Conservation (phyloP, 2,888 invertebrate genomes). For the Cenopis cana region DNA sequence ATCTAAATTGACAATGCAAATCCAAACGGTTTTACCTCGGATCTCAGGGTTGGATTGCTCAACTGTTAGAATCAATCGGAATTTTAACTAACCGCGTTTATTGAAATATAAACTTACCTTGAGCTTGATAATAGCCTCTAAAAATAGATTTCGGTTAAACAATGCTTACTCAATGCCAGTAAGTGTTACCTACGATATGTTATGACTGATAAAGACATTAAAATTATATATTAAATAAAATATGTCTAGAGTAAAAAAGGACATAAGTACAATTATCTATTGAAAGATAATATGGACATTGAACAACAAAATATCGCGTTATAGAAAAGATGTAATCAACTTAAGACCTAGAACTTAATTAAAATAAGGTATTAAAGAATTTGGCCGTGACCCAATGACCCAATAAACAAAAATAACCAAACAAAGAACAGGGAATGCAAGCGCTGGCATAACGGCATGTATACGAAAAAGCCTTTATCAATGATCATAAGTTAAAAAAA, state of each 20-base stretch:
- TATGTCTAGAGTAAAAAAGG: background rate
- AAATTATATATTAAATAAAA: background rate
- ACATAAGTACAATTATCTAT: background rate
- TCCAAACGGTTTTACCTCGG: constrained; percentile 30
- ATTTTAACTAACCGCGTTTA: constrained; percentile 39
- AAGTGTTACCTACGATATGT: background rate
- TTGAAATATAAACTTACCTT: constrained; percentile 19
- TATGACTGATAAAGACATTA: background rate
- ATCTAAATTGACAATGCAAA: constrained; percentile 40
- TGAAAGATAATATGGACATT: background rate
- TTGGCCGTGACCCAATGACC: too few relatives aligned
- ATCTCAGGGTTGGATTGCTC: constrained; percentile 38
- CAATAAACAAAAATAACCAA: background rate
- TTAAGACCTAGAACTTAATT: background rate
- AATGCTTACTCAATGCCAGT: constrained; percentile 17
- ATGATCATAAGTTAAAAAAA: background rate
- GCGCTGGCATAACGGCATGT: background rate
- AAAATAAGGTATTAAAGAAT: background rate
- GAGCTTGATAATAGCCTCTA: constrained; percentile 31
- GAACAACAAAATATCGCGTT: too few relatives aligned
- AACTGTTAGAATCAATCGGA: constrained; percentile 38
- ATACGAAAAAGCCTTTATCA: background rate
- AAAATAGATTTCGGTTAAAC: constrained; percentile 18
- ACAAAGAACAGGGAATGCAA: background rate
- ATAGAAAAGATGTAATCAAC: too few relatives aligned